Conservation (phyloP, 2,888 invertebrate species). For the Malthinus seriepunctatus region DNA sequence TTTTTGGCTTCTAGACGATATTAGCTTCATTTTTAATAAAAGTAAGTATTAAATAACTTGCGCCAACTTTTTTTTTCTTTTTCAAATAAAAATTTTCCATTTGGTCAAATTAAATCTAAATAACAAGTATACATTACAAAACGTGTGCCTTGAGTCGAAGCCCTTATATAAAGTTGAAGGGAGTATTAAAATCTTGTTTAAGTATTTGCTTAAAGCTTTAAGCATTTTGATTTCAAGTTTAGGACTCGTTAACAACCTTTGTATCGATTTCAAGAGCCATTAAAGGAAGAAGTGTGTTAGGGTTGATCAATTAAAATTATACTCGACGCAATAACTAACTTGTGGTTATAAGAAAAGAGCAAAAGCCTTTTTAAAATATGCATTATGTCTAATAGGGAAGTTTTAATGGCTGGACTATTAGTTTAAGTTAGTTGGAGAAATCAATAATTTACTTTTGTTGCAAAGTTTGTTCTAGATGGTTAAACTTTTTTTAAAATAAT, state of each 20-base stretch:
- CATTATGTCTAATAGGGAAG: too few relatives aligned
- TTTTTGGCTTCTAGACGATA: constrained; percentile 1
- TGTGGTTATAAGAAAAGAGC: constrained; percentile 16
- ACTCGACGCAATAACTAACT: constrained; percentile 38
- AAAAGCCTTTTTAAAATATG: not conserved
- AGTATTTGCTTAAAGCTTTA: constrained; percentile 26
- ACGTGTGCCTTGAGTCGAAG: not conserved
- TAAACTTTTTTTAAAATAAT: too few relatives aligned
- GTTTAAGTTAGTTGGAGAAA: too few relatives aligned
- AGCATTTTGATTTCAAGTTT: constrained; percentile 31
- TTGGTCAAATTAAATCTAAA: not conserved
- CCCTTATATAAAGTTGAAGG: constrained; percentile 10
- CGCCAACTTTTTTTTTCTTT: not conserved
- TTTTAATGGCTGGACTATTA: too few relatives aligned
- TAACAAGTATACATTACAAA: constrained; percentile 12
- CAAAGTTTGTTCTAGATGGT: too few relatives aligned
- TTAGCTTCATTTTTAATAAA: constrained; percentile 5
- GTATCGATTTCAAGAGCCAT: constrained; percentile 53
- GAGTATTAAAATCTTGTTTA: constrained; percentile 27
- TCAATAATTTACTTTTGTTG: too few relatives aligned
- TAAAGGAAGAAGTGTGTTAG: constrained; percentile 48
- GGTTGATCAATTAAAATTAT: constrained; percentile 49
- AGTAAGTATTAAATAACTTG: not conserved
- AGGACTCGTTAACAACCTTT: constrained; percentile 41
- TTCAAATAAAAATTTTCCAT: not conserved